phyloP scores from a whole-genome alignment of 1,140 invertebrate genomes.

The Panulirus ornatus region DNA sequence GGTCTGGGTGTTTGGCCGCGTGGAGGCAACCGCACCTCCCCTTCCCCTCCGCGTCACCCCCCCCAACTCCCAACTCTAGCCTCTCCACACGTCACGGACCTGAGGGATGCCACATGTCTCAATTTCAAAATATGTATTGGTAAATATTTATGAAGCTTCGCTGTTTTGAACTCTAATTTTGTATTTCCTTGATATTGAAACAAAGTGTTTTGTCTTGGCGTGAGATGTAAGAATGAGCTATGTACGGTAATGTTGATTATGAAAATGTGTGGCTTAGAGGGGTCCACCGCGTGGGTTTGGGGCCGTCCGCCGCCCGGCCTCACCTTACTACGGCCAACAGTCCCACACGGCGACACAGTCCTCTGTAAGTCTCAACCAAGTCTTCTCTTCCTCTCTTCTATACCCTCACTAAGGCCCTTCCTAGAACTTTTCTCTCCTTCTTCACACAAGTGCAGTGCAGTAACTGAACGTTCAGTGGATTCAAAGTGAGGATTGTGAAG shows the following conservation, averaged over 20 bases:
- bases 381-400: conserved; percentile 20
- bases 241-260: conserved; percentile 6
- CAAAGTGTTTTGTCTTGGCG: background rate
- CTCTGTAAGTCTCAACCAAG: conserved; percentile 48
- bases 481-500: conserved; percentile 15
- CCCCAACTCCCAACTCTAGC: conserved; percentile 42
- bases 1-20: conserved; percentile 46
- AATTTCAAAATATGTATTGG: conserved; percentile 36
- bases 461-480: background rate
- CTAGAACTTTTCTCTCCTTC: background rate
- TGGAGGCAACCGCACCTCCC: conserved; percentile 46
- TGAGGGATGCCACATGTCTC: conserved; percentile 63
- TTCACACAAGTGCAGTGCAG: conserved; percentile 29
- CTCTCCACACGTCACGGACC: conserved; percentile 67
- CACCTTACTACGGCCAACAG: conserved; percentile 68
- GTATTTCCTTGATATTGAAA: background rate
- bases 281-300: conserved; percentile 64
- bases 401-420: background rate
- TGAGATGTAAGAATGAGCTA: background rate
- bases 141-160: background rate
- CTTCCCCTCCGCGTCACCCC: background rate
- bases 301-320: conserved; percentile 62
- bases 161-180: background rate
- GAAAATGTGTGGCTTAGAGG: conserved; percentile 49
- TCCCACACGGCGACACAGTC: conserved; percentile 63